Base-by-base conservation (phyloP, 2,797 vertebrate species). In the Sylvia borin region DNA sequence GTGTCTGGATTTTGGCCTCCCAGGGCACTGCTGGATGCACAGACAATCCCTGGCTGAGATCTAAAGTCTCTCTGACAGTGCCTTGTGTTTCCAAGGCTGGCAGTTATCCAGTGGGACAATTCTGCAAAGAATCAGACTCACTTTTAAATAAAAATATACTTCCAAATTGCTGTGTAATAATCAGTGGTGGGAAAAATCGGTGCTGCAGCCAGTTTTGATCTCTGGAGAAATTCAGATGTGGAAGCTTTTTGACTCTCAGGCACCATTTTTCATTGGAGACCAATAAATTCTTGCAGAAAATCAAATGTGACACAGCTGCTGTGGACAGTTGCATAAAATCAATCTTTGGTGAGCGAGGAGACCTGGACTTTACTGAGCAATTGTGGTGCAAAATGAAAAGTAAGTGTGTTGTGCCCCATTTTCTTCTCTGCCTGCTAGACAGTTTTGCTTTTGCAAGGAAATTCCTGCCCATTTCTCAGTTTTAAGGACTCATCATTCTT, bases 361-460 rank as follows among this genome's bases (percentile, higher is more conserved):
- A 99, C 95, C 98, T 99, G 50, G 99, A 99, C 97, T 99, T 99
- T 96, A 98, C 98, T 48, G 99, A 99, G 86, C 98, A 99, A 66
- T 97, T 99, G 14, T 99, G 99, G 99, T 98, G 98, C 96, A 98
- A 97, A 94, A 98, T 99, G 98, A 98, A 98, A 95, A 98, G 99
- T 99, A 92, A 94, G 99, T 98, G 14, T 76, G 1, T 18, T 85
- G 45, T 45, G 6, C 7, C 12, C 8, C 17, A 4, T 90, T 84
- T 40, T 38, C 3, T 61, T 75, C 43, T 65, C 11, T 80, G 7
- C 16, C 25, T 74, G 2, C n/a, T 50, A 5, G 8, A 4, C 47
- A 60, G 2, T 34, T 4, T 26, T 66, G 18, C 54, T 71, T 58
- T 71, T n/a, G 58, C 51, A 43, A 62, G 27, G n/a, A 88, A 43